Evolutionary conservation across 2,888 invertebrate genomes (phyloP).

Genomic region (Biston betularia): DNA sequence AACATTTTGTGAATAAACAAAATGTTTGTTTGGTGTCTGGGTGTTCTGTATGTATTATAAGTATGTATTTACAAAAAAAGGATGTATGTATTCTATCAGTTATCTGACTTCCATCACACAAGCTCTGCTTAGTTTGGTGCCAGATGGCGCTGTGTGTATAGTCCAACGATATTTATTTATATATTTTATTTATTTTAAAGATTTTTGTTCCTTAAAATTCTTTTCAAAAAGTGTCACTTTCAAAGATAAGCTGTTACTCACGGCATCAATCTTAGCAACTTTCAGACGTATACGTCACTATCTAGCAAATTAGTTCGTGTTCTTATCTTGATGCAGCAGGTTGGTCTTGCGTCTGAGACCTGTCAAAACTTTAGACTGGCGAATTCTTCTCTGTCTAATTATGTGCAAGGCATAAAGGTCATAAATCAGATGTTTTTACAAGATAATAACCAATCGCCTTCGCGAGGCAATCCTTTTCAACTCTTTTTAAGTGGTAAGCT

Average conservation of each 20-base stretch:
- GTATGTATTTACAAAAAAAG: too few relatives aligned
- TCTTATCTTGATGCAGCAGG: conserved; percentile 41
- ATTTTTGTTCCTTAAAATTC: not conserved
- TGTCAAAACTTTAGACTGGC: conserved; percentile 42
- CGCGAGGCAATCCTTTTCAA: not conserved
- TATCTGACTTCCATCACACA: too few relatives aligned
- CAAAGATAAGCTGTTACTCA: not conserved
- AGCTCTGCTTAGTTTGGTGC: too few relatives aligned
- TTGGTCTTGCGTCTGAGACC: conserved; percentile 37
- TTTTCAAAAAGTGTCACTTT: not conserved
- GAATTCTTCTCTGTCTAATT: conserved; percentile 47
- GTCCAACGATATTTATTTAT: too few relatives aligned
- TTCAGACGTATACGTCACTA: conserved; percentile 19
- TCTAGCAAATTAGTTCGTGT: conserved; percentile 33
- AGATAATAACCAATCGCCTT: conserved; percentile 16
- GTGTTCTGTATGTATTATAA: too few relatives aligned
- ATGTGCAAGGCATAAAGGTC: conserved; percentile 34
- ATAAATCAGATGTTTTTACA: conserved; percentile 32
- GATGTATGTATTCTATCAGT: too few relatives aligned
- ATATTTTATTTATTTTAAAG: too few relatives aligned
- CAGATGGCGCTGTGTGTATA: too few relatives aligned
- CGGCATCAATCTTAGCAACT: not conserved
- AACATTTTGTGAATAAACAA: too few relatives aligned
- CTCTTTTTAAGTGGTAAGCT: not conserved
- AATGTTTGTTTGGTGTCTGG: too few relatives aligned